Percentiles rank a stretch among this genome's conserved stretches.
Evolutionary conservation across 1,140 invertebrate genomes (phyloP).

Genomic region (Gonatopus flavifemur): DNA sequence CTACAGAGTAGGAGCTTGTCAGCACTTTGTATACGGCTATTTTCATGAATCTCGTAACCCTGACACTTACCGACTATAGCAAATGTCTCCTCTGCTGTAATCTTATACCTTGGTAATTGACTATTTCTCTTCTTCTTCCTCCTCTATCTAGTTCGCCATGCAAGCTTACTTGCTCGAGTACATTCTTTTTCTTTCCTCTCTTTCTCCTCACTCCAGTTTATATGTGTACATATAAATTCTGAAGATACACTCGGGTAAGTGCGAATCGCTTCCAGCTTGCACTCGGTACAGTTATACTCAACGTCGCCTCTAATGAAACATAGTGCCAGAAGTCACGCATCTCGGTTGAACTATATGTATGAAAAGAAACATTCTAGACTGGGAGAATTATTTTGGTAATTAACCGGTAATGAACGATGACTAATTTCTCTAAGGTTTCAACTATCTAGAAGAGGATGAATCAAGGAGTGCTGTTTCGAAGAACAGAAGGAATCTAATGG

Average conservation of each 20-base stretch:
- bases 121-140: no score
- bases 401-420: conserved; percentile 28
- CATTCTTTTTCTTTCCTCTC: not conserved
- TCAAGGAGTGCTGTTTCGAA: not conserved
- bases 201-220: not conserved
- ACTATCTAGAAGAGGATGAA: not conserved
- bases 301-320: conserved; percentile 5
- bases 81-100: no score
- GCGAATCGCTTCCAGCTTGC: not conserved
- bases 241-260: conserved; percentile 6
- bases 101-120: no score
- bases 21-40: no score
- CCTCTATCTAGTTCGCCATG: no score
- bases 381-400: conserved; percentile 23
- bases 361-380: no score
- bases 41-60: no score
- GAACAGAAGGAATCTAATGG: not conserved
- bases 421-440: conserved; percentile 11
- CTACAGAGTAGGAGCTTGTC: no score
- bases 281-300: conserved; percentile 15
- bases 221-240: no score
- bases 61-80: no score
- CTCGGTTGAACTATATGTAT: no score
- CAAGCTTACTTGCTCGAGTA: no score
- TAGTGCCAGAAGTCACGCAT: conserved; percentile 20